These are phyloP conservation scores for Netelia inedita DNA, from an alignment of 2,888 invertebrate species.

Conservation along the genomic window DNA sequence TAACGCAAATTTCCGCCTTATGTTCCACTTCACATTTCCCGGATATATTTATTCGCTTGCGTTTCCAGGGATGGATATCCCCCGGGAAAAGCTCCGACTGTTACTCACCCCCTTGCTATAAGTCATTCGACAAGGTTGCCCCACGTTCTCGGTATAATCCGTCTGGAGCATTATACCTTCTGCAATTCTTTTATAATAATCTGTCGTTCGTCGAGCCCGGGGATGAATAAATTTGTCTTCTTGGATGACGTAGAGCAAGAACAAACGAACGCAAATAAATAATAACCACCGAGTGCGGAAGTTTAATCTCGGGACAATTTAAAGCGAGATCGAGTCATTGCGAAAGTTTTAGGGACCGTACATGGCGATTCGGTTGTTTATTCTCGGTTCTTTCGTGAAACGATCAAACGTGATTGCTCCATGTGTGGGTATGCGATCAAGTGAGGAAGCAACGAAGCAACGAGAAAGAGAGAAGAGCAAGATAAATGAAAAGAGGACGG, in stretches of 20 bases:
- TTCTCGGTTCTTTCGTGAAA: conserved; percentile 1
- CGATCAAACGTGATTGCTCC: background rate
- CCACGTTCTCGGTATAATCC: conserved; percentile 8
- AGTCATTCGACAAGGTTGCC: conserved; percentile 33
- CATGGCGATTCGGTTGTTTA: conserved; percentile 5
- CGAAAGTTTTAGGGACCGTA: background rate
- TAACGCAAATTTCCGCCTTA: background rate
- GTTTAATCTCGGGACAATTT: conserved; percentile 42
- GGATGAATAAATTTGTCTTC: conserved; percentile 36
- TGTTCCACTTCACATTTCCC: conserved; percentile 4
- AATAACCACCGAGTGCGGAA: conserved; percentile 8
- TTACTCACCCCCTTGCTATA: background rate
- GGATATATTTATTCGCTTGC: conserved; percentile 17
- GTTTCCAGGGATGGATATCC: background rate
- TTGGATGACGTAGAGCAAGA: background rate
- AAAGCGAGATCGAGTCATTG: conserved; percentile 44
- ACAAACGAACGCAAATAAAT: conserved; percentile 9
- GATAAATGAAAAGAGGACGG: conserved; percentile 13
- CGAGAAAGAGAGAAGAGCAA: background rate
- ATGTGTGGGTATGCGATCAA: background rate
- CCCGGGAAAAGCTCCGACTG: background rate
- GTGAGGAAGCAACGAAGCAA: background rate
- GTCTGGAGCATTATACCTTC: conserved; percentile 1
- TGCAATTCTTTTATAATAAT: conserved; percentile 13
- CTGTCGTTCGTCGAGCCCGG: background rate